Percentiles rank a stretch among this genome's conserved stretches.
Evolutionary conservation across 2,113 vertebrate species (phyloP).

Genomic region (Eurystomus gularis): DNA sequence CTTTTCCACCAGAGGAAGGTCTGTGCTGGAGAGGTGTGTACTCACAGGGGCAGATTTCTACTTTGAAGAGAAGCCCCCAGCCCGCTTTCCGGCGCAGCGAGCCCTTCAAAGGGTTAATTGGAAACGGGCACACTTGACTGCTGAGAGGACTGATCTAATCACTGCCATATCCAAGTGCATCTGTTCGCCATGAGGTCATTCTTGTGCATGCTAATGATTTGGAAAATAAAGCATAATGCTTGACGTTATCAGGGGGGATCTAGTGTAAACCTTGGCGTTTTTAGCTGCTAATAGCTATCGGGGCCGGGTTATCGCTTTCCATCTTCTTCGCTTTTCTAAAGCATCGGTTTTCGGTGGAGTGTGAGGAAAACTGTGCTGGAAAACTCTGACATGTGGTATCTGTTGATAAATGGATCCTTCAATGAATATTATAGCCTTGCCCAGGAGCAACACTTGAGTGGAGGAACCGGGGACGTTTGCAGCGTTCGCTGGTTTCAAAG

Average conservation of each 20-base stretch:
- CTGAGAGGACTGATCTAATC: conserved; percentile 84
- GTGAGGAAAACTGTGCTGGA: conserved; percentile 35
- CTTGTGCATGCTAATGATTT: conserved; percentile 83
- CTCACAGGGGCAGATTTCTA: background rate
- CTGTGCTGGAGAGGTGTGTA: background rate
- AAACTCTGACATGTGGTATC: conserved; percentile 40
- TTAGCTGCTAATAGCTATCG: conserved; percentile 2
- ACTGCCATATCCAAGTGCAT: conserved; percentile 82
- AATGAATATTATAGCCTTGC: conserved; percentile 44
- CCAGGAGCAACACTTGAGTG: conserved; percentile 47
- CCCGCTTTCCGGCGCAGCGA: background rate
- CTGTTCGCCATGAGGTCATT: conserved; percentile 86
- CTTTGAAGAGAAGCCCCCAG: background rate
- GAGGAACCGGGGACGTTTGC: background rate
- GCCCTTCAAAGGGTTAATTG: conserved; percentile 74
- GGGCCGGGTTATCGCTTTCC: background rate
- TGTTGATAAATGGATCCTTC: conserved; percentile 63
- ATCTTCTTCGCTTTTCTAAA: background rate
- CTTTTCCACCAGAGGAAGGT: background rate
- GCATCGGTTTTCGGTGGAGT: background rate
- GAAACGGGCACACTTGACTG: conserved; percentile 72
- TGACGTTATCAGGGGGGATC: conserved; percentile 67
- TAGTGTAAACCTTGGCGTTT: conserved; percentile 68
- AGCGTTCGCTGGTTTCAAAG: conserved; percentile 17
- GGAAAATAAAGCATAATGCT: conserved; percentile 77